Base-by-base conservation (phyloP, 2,113 vertebrate genomes). In the Forbesichthys agassizii region DNA sequence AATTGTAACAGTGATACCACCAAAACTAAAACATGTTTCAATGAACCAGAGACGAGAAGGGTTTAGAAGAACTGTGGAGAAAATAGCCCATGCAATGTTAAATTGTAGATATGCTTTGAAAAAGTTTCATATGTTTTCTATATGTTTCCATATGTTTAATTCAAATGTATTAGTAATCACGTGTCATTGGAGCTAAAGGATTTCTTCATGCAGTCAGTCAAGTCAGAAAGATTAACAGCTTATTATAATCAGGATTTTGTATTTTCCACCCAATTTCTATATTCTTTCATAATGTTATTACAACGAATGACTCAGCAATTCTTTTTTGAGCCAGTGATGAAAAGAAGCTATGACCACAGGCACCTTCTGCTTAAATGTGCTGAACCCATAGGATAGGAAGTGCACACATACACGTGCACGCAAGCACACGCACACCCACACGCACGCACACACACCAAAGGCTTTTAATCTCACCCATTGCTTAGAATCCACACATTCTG, bases 211-310 rank as follows among this genome's bases (percentile, higher is more conserved):
- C 46, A 73, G 56, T 65, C 72, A 36, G 53, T 14, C 57, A 62
- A 68, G 72, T 42, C 16, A 14, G 65, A 75, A 51, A 59, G 66
- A 63, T 86, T 82, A 85, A 80, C 79, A 82, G 83, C 61, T 82
- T 74, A 84, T 84, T 83, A 84, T 36, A 68, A 48, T 53, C 1
- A 33, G 67, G 69, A 81, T 64, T 69, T 66, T 64, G 71, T 61
- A 60, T 65, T 81, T 66, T 36, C 13, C 7, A 14, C 36, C 13
- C 10, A 52, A 12, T 52, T 12, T 61, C 33, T 46, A 1, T 14
- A 14, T 42, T 42, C 36, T 42, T 42, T 42, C 36, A 54, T 16
- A 42, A 20, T 16, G 63, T 72, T 68, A 48, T 33, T 77, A 52
- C 42, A 4, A 51, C n/a, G 71, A 81, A 12, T 73, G 62, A 71